Conservation (phyloP, 2,888 invertebrate species). For the Eumerus sabulonum region DNA sequence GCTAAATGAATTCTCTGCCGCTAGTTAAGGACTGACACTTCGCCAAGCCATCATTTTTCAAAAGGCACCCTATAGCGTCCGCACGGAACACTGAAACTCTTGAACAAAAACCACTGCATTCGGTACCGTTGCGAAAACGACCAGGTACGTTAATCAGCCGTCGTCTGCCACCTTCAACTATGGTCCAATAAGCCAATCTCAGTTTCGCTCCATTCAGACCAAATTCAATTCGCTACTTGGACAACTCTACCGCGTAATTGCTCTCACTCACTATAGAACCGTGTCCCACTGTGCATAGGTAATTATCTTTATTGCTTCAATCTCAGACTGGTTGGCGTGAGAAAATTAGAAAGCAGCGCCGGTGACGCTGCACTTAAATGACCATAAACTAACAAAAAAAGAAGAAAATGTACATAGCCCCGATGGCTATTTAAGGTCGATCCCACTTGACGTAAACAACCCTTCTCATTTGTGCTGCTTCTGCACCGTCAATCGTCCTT, state of each 20-base stretch:
- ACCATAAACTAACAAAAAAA: slow-evolving; percentile 18
- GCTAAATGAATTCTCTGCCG: too few relatives aligned
- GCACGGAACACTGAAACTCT: neutral
- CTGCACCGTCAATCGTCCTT: slow-evolving; percentile 35
- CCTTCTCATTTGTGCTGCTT: slow-evolving; percentile 35
- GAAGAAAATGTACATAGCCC: slow-evolving; percentile 38
- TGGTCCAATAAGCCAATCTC: slow-evolving; percentile 25
- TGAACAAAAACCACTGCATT: neutral
- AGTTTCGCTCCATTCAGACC: slow-evolving; percentile 12
- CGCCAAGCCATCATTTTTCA: too few relatives aligned
- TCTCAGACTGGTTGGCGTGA: slow-evolving; percentile 37
- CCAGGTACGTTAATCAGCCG: too few relatives aligned
- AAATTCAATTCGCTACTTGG: slow-evolving; percentile 30
- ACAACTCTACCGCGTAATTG: slow-evolving; percentile 39
- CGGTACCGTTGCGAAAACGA: neutral
- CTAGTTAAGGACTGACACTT: too few relatives aligned
- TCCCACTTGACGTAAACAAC: slow-evolving; percentile 52
- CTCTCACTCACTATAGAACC: slow-evolving; percentile 1
- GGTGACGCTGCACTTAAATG: too few relatives aligned
- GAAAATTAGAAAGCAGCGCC: slow-evolving; percentile 53
- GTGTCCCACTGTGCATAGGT: slow-evolving; percentile 37
- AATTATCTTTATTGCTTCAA: slow-evolving; percentile 50
- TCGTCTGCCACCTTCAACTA: too few relatives aligned
- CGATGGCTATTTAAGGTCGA: slow-evolving; percentile 62
- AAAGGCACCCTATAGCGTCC: too few relatives aligned